Evolutionary conservation across 1,140 invertebrate species (phyloP).

Genomic region (Conus betulinus): DNA sequence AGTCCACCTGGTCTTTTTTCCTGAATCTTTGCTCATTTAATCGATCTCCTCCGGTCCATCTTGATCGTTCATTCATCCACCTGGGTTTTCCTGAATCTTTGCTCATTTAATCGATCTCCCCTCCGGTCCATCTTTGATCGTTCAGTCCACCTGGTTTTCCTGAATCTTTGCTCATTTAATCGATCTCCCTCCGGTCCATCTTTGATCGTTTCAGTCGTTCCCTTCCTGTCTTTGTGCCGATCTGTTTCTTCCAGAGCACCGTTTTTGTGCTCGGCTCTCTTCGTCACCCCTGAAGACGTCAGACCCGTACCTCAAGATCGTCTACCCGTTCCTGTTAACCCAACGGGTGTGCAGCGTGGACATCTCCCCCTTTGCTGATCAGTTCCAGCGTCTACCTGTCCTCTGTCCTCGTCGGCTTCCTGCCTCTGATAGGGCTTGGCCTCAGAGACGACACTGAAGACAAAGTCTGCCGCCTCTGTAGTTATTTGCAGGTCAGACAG

Average conservation of each 20-base stretch:
- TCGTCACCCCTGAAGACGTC: conserved; percentile 13
- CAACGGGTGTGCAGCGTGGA: background rate
- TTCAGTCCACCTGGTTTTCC: background rate
- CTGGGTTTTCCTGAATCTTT: background rate
- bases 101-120: background rate
- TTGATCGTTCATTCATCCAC: too few relatives aligned
- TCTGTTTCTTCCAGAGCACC: background rate
- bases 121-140: background rate
- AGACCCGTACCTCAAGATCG: conserved; percentile 25
- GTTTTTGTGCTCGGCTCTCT: background rate
- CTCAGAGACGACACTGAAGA: background rate
- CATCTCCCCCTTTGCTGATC: background rate
- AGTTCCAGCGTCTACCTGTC: background rate
- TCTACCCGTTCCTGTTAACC: background rate
- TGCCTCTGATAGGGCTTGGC: background rate
- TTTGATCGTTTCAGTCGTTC: background rate
- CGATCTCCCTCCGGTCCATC: background rate
- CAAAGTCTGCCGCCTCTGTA: background rate
- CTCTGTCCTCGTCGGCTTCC: background rate
- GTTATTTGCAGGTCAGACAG: background rate
- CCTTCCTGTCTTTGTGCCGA: background rate
- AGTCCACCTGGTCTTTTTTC: too few relatives aligned
- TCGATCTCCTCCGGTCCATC: too few relatives aligned
- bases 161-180: too few relatives aligned
- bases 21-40: too few relatives aligned